These are phyloP conservation scores for Agrypnia vestita DNA, from an alignment of 1,140 invertebrate species.

Conservation along the genomic window DNA sequence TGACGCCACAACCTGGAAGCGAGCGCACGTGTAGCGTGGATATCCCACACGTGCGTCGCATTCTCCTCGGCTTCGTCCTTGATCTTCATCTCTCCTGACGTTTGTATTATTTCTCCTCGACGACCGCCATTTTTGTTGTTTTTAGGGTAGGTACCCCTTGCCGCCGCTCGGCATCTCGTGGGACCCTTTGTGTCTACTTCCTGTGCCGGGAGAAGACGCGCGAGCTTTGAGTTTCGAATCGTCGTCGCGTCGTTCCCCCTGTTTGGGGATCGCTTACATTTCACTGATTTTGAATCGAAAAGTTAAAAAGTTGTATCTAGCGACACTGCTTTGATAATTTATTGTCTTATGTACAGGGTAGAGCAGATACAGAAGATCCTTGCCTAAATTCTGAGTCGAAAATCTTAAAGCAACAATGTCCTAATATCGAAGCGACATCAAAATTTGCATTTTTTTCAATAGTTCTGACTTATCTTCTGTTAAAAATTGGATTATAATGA, in stretches of 20 bases:
- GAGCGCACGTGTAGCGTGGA: neutral
- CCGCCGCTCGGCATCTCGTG: conserved; percentile 10
- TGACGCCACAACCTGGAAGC: neutral
- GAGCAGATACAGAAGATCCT: too few relatives aligned
- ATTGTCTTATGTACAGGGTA: too few relatives aligned
- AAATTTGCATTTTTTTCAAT: too few relatives aligned
- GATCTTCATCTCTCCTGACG: conserved; percentile 55
- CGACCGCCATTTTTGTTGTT: conserved; percentile 14
- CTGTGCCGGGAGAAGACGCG: conserved; percentile 40
- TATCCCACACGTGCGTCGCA: conserved; percentile 55
- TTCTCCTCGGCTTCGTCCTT: conserved; percentile 47
- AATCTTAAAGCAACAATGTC: too few relatives aligned
- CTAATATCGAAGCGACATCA: too few relatives aligned
- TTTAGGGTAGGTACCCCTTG: conserved; percentile 5
- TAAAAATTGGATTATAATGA: too few relatives aligned
- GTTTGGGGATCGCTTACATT: conserved; percentile 3
- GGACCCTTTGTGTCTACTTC: conserved; percentile 55
- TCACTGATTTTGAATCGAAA: conserved; percentile 8
- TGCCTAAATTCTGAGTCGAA: too few relatives aligned
- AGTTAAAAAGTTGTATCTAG: too few relatives aligned
- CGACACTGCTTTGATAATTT: too few relatives aligned
- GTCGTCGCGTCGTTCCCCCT: conserved; percentile 27
- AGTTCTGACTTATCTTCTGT: too few relatives aligned
- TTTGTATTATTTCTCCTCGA: conserved; percentile 25
- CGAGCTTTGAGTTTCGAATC: conserved; percentile 46